Percentiles rank a stretch among this genome's conserved stretches.
Evolutionary conservation across 2,888 invertebrate genomes (phyloP).

Genomic region (Dusona sp.): DNA sequence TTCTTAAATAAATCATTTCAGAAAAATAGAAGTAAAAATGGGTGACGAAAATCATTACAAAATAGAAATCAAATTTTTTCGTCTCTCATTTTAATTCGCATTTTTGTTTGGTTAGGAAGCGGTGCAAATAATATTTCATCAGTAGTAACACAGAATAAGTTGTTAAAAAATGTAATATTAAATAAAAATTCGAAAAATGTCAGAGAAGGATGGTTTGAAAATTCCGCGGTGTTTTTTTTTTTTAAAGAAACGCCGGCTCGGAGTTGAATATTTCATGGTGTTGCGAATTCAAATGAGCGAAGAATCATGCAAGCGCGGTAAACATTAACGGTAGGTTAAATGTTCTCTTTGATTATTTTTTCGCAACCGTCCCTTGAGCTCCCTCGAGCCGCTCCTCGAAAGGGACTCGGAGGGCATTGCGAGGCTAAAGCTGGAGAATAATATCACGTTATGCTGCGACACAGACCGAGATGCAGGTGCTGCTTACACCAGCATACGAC

Average conservation of each 20-base stretch:
- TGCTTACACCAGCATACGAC: constrained; percentile 35
- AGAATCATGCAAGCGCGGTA: constrained; percentile 49
- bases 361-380: constrained; percentile 54
- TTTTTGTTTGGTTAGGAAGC: background rate
- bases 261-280: constrained; percentile 25
- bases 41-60: background rate
- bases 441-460: constrained; percentile 61
- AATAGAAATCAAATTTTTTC: background rate
- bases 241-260: background rate
- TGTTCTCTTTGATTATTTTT: constrained; percentile 59
- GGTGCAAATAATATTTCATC: background rate
- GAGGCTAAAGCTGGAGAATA: constrained; percentile 60
- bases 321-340: constrained; percentile 50
- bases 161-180: background rate
- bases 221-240: background rate
- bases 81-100: background rate
- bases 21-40: background rate
- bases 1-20: background rate
- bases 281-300: constrained; percentile 36
- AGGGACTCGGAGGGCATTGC: constrained; percentile 52
- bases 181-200: background rate
- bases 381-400: constrained; percentile 49
- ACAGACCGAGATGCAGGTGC: constrained; percentile 64
- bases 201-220: background rate
- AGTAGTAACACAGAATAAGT: background rate